Evolutionary conservation across 2,113 vertebrate genomes (phyloP).

Genomic region (Plectropomus leopardus): DNA sequence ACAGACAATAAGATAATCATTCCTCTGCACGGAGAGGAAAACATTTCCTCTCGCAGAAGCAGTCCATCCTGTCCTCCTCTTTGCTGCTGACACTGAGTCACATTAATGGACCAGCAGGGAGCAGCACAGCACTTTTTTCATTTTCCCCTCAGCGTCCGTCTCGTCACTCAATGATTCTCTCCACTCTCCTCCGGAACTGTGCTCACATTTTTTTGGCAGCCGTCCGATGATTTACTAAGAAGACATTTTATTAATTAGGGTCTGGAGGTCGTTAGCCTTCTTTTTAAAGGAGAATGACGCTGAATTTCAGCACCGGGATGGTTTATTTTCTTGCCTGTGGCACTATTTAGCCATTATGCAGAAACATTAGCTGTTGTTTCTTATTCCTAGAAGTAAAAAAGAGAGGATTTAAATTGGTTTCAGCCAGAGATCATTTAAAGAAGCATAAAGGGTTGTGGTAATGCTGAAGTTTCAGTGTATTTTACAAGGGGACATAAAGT

Average conservation of each 20-base stretch:
- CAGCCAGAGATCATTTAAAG: constrained; percentile 18
- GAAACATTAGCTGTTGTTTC: background rate
- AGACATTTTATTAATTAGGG: constrained; percentile 54
- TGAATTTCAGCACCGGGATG: constrained; percentile 14
- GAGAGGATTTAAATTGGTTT: constrained; percentile 3
- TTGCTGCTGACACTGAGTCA: constrained; percentile 8
- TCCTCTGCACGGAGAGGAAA: background rate
- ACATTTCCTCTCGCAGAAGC: background rate
- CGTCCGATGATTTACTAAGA: constrained; percentile 34
- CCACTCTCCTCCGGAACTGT: background rate
- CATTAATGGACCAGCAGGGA: constrained; percentile 66
- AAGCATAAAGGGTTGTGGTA: background rate
- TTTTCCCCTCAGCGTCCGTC: background rate
- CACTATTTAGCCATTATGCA: background rate
- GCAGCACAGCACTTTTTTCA: constrained; percentile 63
- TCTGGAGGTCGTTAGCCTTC: constrained; percentile 36
- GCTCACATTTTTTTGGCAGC: constrained; percentile 22
- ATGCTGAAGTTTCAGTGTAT: background rate
- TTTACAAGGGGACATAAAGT: constrained; percentile 16
- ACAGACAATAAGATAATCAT: constrained; percentile 28
- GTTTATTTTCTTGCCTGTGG: constrained; percentile 6
- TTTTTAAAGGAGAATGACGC: constrained; percentile 11
- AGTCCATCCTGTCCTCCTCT: constrained; percentile 9
- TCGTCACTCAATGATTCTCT: background rate
- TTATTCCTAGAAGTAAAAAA: constrained; percentile 3